Conservation (phyloP, 2,888 invertebrate genomes). For the Nephrotoma flavescens region DNA sequence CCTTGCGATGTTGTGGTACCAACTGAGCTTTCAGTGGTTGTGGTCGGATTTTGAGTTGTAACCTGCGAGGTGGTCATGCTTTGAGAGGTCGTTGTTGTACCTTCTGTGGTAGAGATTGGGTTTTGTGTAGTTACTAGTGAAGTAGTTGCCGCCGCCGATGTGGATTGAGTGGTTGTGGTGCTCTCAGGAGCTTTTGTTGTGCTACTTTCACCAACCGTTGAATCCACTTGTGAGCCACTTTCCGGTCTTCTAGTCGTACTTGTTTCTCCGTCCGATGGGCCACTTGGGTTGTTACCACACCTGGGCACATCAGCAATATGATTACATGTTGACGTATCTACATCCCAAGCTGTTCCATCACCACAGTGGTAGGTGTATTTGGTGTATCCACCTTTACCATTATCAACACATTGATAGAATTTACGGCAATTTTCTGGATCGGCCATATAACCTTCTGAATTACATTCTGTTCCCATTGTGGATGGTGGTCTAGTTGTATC, state of each 20-base stretch:
- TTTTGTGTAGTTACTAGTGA: constrained; percentile 7
- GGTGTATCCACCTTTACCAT: constrained; percentile 29
- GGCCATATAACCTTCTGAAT: constrained; percentile 30
- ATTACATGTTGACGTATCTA: constrained; percentile 37
- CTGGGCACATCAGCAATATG: constrained; percentile 23
- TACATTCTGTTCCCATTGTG: constrained; percentile 23
- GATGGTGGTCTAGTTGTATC: constrained; percentile 18
- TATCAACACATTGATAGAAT: constrained; percentile 40
- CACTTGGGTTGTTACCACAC: constrained; percentile 14
- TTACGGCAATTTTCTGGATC: constrained; percentile 38
- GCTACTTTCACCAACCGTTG: background rate
- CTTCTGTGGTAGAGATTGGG: background rate
- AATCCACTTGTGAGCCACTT: background rate
- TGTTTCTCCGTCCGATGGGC: background rate
- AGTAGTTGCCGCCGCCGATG: background rate
- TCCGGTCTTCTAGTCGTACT: background rate
- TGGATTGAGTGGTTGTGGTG: background rate
- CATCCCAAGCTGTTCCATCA: constrained; percentile 42
- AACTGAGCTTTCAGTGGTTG: constrained; percentile 10
- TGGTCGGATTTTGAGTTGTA: background rate
- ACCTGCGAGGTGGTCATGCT: background rate
- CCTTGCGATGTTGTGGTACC: background rate
- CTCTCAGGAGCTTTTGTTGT: constrained; percentile 10
- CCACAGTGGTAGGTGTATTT: constrained; percentile 39
- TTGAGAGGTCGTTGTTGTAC: background rate